phyloP scores from a whole-genome alignment of 2,888 invertebrate species.

The Bembecia ichneumoniformis region DNA sequence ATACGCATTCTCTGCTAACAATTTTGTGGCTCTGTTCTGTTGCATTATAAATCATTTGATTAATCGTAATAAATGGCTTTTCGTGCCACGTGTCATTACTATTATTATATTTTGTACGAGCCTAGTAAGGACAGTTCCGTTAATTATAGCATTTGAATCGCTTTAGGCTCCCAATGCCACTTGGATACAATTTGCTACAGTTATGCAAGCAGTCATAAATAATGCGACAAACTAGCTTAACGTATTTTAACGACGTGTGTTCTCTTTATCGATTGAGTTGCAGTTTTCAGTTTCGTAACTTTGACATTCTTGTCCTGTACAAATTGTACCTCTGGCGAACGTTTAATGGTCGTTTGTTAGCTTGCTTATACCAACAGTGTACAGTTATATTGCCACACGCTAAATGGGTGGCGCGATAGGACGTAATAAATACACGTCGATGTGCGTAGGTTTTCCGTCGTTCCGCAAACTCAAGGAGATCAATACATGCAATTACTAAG shows the following conservation, averaged over 20 bases:
- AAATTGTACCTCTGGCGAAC: constrained; percentile 30
- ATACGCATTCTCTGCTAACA: constrained; percentile 23
- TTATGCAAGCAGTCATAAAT: constrained; percentile 35
- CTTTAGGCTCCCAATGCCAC: constrained; percentile 36
- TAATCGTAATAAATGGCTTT: constrained; percentile 17
- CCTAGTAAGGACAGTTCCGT: constrained; percentile 20
- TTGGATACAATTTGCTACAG: constrained; percentile 30
- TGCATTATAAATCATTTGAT: constrained; percentile 22
- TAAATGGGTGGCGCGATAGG: constrained; percentile 23
- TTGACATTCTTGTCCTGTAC: constrained; percentile 14
- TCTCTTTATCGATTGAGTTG: constrained; percentile 10
- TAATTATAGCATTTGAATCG: constrained; percentile 33
- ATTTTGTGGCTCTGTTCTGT: constrained; percentile 22
- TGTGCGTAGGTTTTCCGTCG: constrained; percentile 33
- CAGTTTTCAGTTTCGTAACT: constrained; percentile 20
- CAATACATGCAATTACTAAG: constrained; percentile 46
- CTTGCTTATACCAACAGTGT: constrained; percentile 4
- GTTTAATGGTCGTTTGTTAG: not conserved
- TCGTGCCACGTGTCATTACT: constrained; percentile 4
- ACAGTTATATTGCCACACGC: constrained; percentile 8
- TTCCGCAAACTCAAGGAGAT: constrained; percentile 62
- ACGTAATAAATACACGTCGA: constrained; percentile 35
- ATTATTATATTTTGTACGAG: constrained; percentile 4
- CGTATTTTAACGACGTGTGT: constrained; percentile 7
- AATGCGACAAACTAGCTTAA: constrained; percentile 25